Evolutionary conservation across 2,888 invertebrate genomes (phyloP).

Genomic region (Megamerina dolium): DNA sequence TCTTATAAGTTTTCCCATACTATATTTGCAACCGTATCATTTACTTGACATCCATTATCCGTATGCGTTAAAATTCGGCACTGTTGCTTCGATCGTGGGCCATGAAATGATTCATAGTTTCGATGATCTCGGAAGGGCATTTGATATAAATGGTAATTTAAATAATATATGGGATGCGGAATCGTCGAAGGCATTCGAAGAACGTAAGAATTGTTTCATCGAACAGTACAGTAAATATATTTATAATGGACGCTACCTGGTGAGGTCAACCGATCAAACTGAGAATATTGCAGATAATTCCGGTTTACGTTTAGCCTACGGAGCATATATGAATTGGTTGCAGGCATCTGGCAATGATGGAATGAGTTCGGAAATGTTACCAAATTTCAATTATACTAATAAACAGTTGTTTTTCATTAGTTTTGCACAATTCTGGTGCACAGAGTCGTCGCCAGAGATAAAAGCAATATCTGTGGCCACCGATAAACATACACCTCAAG

Average conservation of each 20-base stretch:
- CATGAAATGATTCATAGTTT: conserved; percentile 32
- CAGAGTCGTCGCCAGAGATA: too few species aligned
- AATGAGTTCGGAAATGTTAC: conserved; percentile 9
- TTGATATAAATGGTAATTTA: conserved; percentile 17
- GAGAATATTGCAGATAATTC: conserved; percentile 19
- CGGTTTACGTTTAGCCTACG: conserved; percentile 18
- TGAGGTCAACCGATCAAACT: neutral
- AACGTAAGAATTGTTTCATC: conserved; percentile 2
- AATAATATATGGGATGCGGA: conserved; percentile 8
- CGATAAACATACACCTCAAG: conserved; percentile 2
- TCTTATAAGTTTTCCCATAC: conserved; percentile 27
- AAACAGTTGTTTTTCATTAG: conserved; percentile 21
- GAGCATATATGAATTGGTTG: conserved; percentile 19
- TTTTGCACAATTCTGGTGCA: too few species aligned
- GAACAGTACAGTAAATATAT: conserved; percentile 7
- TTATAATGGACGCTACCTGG: neutral
- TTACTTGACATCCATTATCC: conserved; percentile 35
- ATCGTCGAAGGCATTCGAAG: neutral
- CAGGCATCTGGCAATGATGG: neutral
- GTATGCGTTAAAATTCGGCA: conserved; percentile 29
- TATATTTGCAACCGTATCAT: conserved; percentile 32
- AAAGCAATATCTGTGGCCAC: too few species aligned
- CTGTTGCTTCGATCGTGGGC: conserved; percentile 32
- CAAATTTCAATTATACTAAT: conserved; percentile 20
- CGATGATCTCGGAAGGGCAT: conserved; percentile 24